Evolutionary conservation across 1,140 invertebrate genomes (phyloP).

Genomic region (Leucophenga varia): DNA sequence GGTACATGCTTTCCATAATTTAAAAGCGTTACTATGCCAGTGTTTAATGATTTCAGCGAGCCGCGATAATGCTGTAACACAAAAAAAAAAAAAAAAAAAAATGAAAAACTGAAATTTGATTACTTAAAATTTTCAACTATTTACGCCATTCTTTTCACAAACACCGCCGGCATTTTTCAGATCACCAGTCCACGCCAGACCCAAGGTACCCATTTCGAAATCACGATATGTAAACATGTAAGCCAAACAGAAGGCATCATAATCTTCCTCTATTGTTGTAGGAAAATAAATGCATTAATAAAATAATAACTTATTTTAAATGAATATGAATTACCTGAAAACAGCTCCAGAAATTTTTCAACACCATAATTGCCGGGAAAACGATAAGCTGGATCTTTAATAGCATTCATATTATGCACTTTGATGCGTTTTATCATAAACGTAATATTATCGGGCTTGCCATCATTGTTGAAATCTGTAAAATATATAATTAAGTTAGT

Average conservation of each 20-base stretch:
- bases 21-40: slow-evolving; percentile 94
- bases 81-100: slow-evolving; percentile 8
- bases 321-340: slow-evolving; percentile 71
- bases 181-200: slow-evolving; percentile 96
- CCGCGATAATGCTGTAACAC: slow-evolving; percentile 81
- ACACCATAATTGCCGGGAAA: slow-evolving; percentile 93
- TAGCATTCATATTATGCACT: slow-evolving; percentile 81
- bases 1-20: slow-evolving; percentile 99
- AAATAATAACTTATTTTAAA: not conserved
- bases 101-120: not conserved
- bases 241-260: slow-evolving; percentile 96
- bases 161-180: slow-evolving; percentile 92
- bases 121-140: slow-evolving; percentile 24
- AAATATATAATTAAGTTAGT: slow-evolving; percentile 4
- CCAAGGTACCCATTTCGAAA: slow-evolving; percentile 97
- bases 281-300: slow-evolving; percentile 13
- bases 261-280: slow-evolving; percentile 92
- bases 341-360: slow-evolving; percentile 90
- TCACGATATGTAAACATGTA: slow-evolving; percentile 99
- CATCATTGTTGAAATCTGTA: slow-evolving; percentile 91
- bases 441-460: slow-evolving; percentile 86
- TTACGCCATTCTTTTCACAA: slow-evolving; percentile 90
- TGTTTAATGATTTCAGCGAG: slow-evolving; percentile 94
- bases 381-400: slow-evolving; percentile 81
- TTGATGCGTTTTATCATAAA: slow-evolving; percentile 97